phyloP scores from a whole-genome alignment of 2,113 vertebrate species.

The Fukomys damarensis region DNA sequence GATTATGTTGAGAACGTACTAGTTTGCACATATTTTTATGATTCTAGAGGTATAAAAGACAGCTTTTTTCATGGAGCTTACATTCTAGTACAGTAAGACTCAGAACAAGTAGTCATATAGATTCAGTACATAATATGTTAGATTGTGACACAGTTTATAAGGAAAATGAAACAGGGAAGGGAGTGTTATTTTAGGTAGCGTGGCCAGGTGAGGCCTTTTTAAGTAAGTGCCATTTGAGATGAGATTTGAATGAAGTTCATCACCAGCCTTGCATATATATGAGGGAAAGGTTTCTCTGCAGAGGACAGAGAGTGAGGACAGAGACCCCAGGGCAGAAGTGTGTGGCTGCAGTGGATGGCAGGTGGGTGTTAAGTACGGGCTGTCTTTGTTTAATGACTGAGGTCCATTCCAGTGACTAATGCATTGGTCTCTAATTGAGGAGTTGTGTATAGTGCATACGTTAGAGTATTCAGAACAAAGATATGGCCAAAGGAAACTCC shows the following conservation, averaged over 20 bases:
- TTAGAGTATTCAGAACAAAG: not conserved
- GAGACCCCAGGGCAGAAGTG: not conserved
- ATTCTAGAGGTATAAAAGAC: not conserved
- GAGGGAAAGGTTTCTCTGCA: not conserved
- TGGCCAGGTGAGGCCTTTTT: not conserved
- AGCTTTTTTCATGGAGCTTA: constrained; percentile 10
- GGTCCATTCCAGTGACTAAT: not conserved
- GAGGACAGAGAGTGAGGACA: not conserved
- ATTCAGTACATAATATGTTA: not conserved
- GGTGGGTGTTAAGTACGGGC: not conserved
- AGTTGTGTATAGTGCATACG: not conserved
- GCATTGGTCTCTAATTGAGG: not conserved
- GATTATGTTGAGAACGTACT: not conserved
- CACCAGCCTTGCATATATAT: not conserved
- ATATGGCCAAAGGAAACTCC: not conserved
- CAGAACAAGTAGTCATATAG: not conserved
- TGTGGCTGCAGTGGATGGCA: not conserved
- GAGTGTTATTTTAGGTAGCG: not conserved
- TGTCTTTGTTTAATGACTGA: not conserved
- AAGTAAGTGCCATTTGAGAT: not conserved
- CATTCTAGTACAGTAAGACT: not conserved
- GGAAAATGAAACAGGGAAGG: constrained; percentile 10
- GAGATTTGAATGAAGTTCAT: constrained; percentile 21
- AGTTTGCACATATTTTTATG: not conserved
- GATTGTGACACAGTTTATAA: not conserved